Evolutionary conservation across 2,797 vertebrate species (phyloP), one percentile per base, ranked within the genome.

Genomic region (Tarsius wallacei): DNA sequence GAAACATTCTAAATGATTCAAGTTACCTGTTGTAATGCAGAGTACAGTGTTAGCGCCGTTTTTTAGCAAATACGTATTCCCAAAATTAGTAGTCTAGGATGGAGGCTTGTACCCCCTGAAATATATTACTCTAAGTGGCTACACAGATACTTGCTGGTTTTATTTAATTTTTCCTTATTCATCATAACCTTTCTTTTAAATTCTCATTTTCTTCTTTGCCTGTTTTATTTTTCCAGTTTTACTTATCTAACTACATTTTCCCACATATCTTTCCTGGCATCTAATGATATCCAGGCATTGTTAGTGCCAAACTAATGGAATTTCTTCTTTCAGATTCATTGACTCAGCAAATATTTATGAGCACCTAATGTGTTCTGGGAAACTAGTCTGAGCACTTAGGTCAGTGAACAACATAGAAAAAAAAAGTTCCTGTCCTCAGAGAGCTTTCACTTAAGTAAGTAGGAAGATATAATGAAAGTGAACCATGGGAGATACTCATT

Each of bases 161-260:
- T 70, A 86, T 3, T 14, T 8, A 74, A 15, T 68, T 96, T 93
- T 92, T 57, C 24, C 59, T 90, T 95, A 83, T 78, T 14, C 1
- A 78, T 78, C 53, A 49, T 80, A 59, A 84, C 10, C 51, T 88
- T 88, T 91, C n/a, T 71, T 61, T 90, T 87, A 91, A 78, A 96
- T 90, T 81, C 42, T 94, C 31, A 53, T 33, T 93, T 93, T 59
- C 36, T 93, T 86, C 13, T 91, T 80, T 94, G 78, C 15, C 22
- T 42, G 31, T 80, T 93, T 74, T 80, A 66, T 47, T 93, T 96
- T 93, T 57, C 19, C 5, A 66, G 2, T 77, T 90, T 87, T 87
- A 77, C 14, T 28, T 73, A 47, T 51, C 9, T 24, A 86, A 76
- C 66, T 87, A 13, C 5, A 22, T 84, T 93, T 77, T 12, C 19